These are phyloP conservation scores for Halichoeres trimaculatus DNA, from an alignment of 2,113 vertebrate species.

Conservation along the genomic window DNA sequence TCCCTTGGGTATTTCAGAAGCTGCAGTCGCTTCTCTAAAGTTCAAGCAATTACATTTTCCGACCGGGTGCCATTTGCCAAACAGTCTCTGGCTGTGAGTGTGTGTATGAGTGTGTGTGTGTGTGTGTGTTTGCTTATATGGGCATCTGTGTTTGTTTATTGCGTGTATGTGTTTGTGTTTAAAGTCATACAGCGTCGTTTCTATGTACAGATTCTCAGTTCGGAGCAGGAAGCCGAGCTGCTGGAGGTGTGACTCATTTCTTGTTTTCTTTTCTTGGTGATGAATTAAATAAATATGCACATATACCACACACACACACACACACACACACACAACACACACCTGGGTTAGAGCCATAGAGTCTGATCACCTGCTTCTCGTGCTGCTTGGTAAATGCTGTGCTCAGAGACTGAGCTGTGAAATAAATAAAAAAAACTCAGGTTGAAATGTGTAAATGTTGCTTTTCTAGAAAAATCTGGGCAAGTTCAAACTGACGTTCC, in stretches of 20 bases:
- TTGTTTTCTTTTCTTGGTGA: not conserved
- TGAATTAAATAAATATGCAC: constrained; percentile 28
- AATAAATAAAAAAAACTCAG: too few species aligned
- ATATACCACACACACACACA: not conserved
- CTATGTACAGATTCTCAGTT: not conserved
- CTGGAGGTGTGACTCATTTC: constrained; percentile 3
- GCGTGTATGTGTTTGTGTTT: constrained; percentile 5
- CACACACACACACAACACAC: too few species aligned
- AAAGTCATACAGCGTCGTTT: not conserved
- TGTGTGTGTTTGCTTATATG: constrained; percentile 34
- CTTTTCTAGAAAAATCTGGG: too few species aligned
- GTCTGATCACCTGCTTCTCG: not conserved
- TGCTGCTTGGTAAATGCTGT: not conserved
- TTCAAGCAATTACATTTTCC: constrained; percentile 79
- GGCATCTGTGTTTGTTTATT: constrained; percentile 51
- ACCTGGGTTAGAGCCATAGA: not conserved
- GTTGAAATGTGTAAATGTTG: too few species aligned
- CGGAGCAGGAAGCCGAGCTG: not conserved
- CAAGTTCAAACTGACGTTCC: too few species aligned
- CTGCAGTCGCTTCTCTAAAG: constrained; percentile 75
- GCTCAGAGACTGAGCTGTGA: not conserved
- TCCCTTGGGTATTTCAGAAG: constrained; percentile 71
- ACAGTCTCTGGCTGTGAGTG: constrained; percentile 41
- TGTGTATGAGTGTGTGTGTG: constrained; percentile 18
- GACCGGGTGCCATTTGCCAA: constrained; percentile 72